Conservation (phyloP, 2,113 vertebrate genomes). For the Poeciliopsis retropinna region DNA sequence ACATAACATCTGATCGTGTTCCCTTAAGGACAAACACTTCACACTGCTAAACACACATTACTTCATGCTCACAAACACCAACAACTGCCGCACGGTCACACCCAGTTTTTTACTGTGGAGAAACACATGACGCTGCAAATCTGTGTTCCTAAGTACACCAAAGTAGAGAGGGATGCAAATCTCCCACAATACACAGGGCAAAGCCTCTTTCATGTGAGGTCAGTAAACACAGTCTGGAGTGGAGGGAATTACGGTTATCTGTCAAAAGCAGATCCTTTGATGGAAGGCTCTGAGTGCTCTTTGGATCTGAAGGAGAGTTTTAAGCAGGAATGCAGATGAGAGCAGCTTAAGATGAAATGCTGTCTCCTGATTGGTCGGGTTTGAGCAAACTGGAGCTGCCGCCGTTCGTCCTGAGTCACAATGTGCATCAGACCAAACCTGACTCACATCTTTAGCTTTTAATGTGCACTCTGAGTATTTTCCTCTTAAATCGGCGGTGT, state of each 20-base stretch:
- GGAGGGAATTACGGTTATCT: conserved; percentile 73
- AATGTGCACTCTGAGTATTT: conserved; percentile 12
- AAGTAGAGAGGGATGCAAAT: conserved; percentile 64
- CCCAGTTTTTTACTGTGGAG: not conserved
- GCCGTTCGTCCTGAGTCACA: conserved; percentile 22
- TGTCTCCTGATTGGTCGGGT: conserved; percentile 47
- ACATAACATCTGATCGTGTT: not conserved
- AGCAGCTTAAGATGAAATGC: conserved; percentile 52
- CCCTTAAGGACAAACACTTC: not conserved
- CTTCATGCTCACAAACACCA: conserved; percentile 1
- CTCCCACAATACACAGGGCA: conserved; percentile 68
- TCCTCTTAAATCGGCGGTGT: not conserved
- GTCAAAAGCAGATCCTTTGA: conserved; percentile 71
- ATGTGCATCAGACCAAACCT: conserved; percentile 1
- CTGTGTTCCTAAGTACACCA: conserved; percentile 39
- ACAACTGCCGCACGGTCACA: conserved; percentile 25
- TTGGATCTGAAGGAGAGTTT: conserved; percentile 39
- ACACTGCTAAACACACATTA: not conserved
- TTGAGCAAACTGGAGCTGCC: conserved; percentile 14
- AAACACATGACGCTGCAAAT: conserved; percentile 67
- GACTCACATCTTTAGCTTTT: conserved; percentile 17
- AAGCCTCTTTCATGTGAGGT: conserved; percentile 72
- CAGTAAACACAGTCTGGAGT: conserved; percentile 66
- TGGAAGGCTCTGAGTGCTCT: conserved; percentile 64
- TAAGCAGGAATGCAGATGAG: conserved; percentile 53